Base-by-base conservation (phyloP, 2,888 invertebrate species). In the Spodoptera picta region DNA sequence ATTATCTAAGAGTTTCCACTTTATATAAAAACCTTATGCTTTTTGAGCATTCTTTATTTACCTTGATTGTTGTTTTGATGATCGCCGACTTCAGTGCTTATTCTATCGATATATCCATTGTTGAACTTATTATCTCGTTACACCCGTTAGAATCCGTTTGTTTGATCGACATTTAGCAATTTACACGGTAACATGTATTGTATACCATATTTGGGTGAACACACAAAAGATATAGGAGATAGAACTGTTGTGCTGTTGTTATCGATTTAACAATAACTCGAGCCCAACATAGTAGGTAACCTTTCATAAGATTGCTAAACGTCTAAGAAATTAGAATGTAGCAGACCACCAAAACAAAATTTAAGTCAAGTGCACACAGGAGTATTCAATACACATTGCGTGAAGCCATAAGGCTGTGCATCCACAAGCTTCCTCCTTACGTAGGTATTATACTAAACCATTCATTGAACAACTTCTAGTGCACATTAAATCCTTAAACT, bases 31-130 rank as follows among this genome's bases (percentile, higher is more conserved):
- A 83, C 81, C 73, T 63, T 81, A 82, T 84, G 86, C 84, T 76
- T 82, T 77, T 87, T 86, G 86, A 87, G 87, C 87, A 86, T 83
- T 80, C 19, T 69, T 69, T 19, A 19, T 19, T 61, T 61, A 67
- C 65, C 74, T 79, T 78, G 74, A 75, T 79, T 67, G 68, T 77
- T 73, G 68, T 71, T 62, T 72, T 51, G 57, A 67, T 67, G 70
- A 62, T 67, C 73, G 57, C 67, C n/a, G 51, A 47, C 47, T 19
- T 24, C 43, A 19, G 42, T 27, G 46, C 45, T 48, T 3, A 41
- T 54, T 58, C 47, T 46, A 11, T 12, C 50, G 46, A 54, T 61
- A 31, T 65, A 24, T 14, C 45, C 12, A 50, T 45, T 14, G 36
- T 47, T 31, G 43, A 3, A 27, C 27, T 27, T 27, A 27, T 27